Conservation (phyloP, 1,140 invertebrate species). For the Bombyx mandarina region DNA sequence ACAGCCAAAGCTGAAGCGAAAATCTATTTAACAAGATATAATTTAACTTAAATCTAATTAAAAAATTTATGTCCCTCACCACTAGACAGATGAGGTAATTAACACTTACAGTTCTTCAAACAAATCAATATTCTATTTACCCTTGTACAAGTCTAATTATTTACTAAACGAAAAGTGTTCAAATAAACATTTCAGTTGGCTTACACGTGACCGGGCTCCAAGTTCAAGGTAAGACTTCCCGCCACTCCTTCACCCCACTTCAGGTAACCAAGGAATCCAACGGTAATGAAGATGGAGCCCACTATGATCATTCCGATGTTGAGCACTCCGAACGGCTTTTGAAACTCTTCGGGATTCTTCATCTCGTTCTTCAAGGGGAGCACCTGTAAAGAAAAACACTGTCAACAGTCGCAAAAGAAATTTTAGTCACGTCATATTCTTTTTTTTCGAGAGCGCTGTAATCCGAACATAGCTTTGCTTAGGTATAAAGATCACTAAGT, state of each 20-base stretch:
- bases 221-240: conserved; percentile 83
- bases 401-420: no score
- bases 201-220: conserved; percentile 74
- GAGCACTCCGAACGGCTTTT: conserved; percentile 82
- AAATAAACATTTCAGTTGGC: conserved; percentile 25
- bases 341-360: conserved; percentile 84
- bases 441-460: no score
- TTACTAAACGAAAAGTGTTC: no score
- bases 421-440: neutral
- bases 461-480: neutral
- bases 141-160: no score
- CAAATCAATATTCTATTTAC: no score
- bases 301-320: conserved; percentile 89
- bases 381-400: conserved; percentile 71
- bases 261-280: conserved; percentile 89
- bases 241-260: conserved; percentile 81
- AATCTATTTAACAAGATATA: no score
- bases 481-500: no score
- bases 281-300: conserved; percentile 79
- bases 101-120: no score
- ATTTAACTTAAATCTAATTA: no score
- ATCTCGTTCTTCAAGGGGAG: conserved; percentile 93
- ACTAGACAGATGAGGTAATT: no score
- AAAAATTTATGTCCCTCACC: no score
- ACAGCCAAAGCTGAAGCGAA: no score